Conservation (phyloP, 2,888 invertebrate species). For the Melinaea marsaeus region DNA sequence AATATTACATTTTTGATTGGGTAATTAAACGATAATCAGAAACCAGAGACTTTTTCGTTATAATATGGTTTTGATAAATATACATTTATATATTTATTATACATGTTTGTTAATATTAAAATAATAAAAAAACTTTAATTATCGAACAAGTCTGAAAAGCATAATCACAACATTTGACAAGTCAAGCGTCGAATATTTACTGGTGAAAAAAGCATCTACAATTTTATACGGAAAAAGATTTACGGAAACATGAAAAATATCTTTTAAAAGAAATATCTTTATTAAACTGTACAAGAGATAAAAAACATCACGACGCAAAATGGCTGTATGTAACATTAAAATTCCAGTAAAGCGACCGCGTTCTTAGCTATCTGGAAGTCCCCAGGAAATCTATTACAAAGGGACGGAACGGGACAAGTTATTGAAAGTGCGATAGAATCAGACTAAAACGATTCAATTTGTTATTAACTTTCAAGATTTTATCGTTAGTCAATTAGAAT, state of each 20-base stretch:
- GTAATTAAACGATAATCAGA: too few species aligned
- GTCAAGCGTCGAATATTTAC: conserved; percentile 4
- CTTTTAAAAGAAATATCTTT: conserved; percentile 5
- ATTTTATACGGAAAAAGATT: conserved; percentile 3
- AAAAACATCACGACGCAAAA: conserved; percentile 1
- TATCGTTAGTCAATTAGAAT: conserved; percentile 3
- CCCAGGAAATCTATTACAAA: conserved; percentile 18
- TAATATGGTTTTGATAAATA: too few species aligned
- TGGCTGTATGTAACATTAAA: conserved; percentile 6
- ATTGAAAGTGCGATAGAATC: conserved; percentile 19
- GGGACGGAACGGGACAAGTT: conserved; percentile 15
- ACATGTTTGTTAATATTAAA: too few species aligned
- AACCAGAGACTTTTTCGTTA: too few species aligned
- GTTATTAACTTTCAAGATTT: conserved; percentile 5
- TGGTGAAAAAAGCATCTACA: neutral
- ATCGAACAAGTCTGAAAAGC: neutral
- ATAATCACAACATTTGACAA: neutral
- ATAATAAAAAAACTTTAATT: too few species aligned
- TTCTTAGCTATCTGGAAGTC: conserved; percentile 11
- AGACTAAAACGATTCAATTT: conserved; percentile 20
- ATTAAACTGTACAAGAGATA: conserved; percentile 7
- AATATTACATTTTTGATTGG: too few species aligned
- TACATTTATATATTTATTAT: too few species aligned
- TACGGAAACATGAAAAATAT: conserved; percentile 4
- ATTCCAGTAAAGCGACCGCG: conserved; percentile 9